Evolutionary conservation across 2,888 invertebrate species (phyloP), one percentile per base, ranked within the genome.

Genomic region (Thera britannica): DNA sequence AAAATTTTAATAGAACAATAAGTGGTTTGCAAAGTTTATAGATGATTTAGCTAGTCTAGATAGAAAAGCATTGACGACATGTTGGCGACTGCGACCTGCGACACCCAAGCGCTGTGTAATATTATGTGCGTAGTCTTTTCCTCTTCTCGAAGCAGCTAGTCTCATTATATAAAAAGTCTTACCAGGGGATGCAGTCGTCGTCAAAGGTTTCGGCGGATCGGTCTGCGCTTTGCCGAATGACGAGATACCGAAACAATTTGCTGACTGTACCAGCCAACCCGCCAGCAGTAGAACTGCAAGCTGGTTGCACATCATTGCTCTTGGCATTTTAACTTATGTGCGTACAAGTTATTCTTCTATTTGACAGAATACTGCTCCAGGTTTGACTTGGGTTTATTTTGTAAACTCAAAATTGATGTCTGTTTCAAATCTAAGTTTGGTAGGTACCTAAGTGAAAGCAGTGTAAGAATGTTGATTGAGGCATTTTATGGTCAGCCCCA

Each of bases 191-290:
- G 85, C 81, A 35, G 92, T 89, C 0, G 90, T 88, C 35, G 89
- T 88, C 36, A 85, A 83, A 36, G 89, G 88, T 75, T 84, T 89
- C 64, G 92, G 90, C 3, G 92, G 85, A 35, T 92, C 92, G 0
- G 92, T 92, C 70, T 90, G 89, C 38, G 92, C 91, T 75, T 90
- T 89, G 64, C 92, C 92, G 72, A 92, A 92, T 7, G 92, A 90
- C 2, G 91, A 91, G 62, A 91, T 90, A 52, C 91, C 91, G 72
- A 92, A 90, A 57, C 86, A 83, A 67, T 88, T 78, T 36, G 79
- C 71, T 7, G 79, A 79, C 71, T 84, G 80, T 65, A 85, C 77
- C 49, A 88, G 72, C 81, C 82, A 84, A 51, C 81, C 81, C 59
- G 81, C 72, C 23, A 85, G 75, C 61, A 87, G 57, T 35, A 78